phyloP scores from a whole-genome alignment of 2,797 vertebrate genomes.

The Crax fasciolata region DNA sequence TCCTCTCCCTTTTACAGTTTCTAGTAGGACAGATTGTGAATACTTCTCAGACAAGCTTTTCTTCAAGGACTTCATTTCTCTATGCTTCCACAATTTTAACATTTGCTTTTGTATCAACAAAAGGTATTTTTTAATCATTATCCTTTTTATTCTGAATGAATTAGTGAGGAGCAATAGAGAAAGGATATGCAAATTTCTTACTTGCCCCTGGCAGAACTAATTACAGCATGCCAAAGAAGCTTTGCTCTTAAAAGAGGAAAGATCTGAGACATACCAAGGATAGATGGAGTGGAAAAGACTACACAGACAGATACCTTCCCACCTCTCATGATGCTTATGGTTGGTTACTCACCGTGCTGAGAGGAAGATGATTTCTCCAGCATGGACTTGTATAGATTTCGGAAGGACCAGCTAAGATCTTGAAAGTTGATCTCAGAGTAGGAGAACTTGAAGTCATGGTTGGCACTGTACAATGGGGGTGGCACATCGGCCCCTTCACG shows the following conservation, averaged over 20 bases:
- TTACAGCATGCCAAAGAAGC: conserved; percentile 57
- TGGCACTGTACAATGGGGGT: conserved; percentile 83
- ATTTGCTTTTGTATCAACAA: conserved; percentile 14
- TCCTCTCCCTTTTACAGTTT: background rate
- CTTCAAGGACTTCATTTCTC: background rate
- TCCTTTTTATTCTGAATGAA: conserved; percentile 19
- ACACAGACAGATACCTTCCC: conserved; percentile 51
- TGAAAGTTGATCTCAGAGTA: conserved; percentile 95
- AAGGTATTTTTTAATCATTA: conserved; percentile 33
- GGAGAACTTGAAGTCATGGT: conserved; percentile 91
- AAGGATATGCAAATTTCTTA: conserved; percentile 37
- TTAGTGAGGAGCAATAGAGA: background rate
- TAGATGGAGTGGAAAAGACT: conserved; percentile 30
- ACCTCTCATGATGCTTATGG: background rate
- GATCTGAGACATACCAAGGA: conserved; percentile 26
- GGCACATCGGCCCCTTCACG: conserved; percentile 82
- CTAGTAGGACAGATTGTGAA: background rate
- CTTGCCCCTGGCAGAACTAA: conserved; percentile 32
- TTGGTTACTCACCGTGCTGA: conserved; percentile 82
- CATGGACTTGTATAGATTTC: conserved; percentile 94
- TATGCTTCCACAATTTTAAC: conserved; percentile 30
- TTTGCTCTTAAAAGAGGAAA: background rate
- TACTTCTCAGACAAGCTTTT: background rate
- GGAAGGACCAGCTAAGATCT: conserved; percentile 95
- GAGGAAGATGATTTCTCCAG: conserved; percentile 90